Evolutionary conservation across 1,140 invertebrate species (phyloP).

Genomic region (Drosophila guanche): DNA sequence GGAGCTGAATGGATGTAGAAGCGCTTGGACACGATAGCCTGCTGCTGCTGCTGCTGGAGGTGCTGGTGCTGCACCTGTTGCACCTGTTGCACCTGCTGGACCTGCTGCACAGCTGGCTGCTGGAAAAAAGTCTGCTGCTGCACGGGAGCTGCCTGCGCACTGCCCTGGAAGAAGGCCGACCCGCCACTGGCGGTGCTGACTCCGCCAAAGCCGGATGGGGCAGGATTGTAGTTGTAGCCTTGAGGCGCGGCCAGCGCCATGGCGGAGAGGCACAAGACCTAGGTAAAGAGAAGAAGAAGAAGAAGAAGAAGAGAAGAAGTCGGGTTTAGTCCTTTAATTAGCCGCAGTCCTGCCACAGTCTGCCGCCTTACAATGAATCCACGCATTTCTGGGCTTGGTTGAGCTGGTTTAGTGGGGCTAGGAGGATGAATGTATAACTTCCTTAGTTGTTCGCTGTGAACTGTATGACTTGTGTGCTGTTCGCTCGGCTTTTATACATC

Average conservation of each 20-base stretch:
- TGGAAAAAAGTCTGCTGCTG: conserved; percentile 63
- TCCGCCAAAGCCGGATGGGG: conserved; percentile 57
- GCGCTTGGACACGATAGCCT: conserved; percentile 85
- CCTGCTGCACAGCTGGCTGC: conserved; percentile 83
- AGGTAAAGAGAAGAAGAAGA: not conserved
- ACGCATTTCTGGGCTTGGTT: conserved; percentile 80
- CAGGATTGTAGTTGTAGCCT: conserved; percentile 78
- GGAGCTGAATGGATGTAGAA: conserved; percentile 82
- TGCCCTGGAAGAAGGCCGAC: conserved; percentile 59
- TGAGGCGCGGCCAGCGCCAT: conserved; percentile 78
- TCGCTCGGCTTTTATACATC: conserved; percentile 68
- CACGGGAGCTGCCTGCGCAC: conserved; percentile 29
- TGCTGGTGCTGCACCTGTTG: conserved; percentile 50
- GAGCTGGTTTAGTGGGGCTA: conserved; percentile 52
- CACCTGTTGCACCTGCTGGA: conserved; percentile 41
- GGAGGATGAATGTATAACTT: conserved; percentile 43
- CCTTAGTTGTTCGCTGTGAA: conserved; percentile 64
- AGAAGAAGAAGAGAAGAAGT: too few species aligned
- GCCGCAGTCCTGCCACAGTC: conserved; percentile 3
- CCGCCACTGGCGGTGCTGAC: conserved; percentile 53
- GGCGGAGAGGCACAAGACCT: conserved; percentile 76
- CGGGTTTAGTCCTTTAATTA: conserved; percentile 7
- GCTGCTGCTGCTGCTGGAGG: conserved; percentile 58
- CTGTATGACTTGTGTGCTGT: conserved; percentile 61
- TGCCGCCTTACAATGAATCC: conserved; percentile 77